Base-by-base conservation (phyloP, 2,888 invertebrate species). In the Heliconius aoede region DNA sequence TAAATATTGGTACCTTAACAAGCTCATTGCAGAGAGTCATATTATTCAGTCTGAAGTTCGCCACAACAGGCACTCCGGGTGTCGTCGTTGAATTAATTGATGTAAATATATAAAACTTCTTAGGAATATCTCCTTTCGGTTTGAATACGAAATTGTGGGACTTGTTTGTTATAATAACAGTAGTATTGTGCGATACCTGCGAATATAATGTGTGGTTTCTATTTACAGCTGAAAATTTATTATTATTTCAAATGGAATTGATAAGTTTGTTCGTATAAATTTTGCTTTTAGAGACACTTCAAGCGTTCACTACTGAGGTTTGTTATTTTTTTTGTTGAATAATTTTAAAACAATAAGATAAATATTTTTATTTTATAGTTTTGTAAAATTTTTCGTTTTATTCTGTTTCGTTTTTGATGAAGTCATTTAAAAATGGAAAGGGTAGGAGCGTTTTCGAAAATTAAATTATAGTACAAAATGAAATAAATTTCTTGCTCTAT, bases 11-110 rank as follows among this genome's bases (percentile, higher is more conserved):
- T 83, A 93, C 94, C 90, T 91, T 93, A 36, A 91, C 86, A 51
- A 78, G 81, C 3, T 87, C 87, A 81, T 89, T 86, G 72, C 94
- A 94, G 26, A 93, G 83, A n/a, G 85, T 87, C 8, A 87, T 83
- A 74, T 89, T 87, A 79, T 94, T 94, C 26, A 93, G 78, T 26
- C 83, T 78, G 60, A 94, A 85, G 55, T 82, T 81, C 1, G 82
- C 82, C 0, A 93, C 87, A 13, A 80, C 76, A 0, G 93, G 93
- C 3, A 90, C 85, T 18, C 80, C 74, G 1, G 73, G 55, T 1
- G 68, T 60, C 73, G 84, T 84, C 73, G 83, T 85, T 7, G 83
- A 82, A 67, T 86, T 87, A 26, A 79, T 78, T 21, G 83, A 80
- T 11, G 84, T 68, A 76, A 86, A 86, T 74, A 93, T 92, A n/a